Percentiles rank a stretch among this genome's conserved stretches.
phyloP scores from a whole-genome alignment of 92 coral and sea anemone species.

The Siderastrea siderea region DNA sequence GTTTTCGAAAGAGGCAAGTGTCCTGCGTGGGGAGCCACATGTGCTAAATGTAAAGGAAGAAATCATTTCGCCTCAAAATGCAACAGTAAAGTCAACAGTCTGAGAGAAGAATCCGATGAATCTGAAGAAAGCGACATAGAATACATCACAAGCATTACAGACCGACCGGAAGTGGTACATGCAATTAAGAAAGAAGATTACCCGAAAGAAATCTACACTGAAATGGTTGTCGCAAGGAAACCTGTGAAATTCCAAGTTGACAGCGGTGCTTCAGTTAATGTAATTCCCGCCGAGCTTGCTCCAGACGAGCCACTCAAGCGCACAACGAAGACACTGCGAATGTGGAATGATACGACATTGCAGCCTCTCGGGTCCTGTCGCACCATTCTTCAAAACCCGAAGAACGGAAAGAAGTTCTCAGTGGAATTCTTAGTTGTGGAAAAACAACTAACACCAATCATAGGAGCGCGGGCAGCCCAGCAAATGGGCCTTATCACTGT shows the following conservation, averaged over 20 bases:
- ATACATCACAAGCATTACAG: neutral
- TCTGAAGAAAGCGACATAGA: conserved; percentile 11
- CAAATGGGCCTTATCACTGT: conserved; percentile 49
- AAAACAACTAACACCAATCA: conserved; percentile 26
- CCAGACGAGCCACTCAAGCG: neutral
- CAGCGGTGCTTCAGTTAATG: conserved; percentile 31
- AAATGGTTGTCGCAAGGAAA: conserved; percentile 10
- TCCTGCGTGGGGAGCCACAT: too few species aligned
- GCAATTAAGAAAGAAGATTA: conserved; percentile 7
- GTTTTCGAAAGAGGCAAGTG: too few species aligned
- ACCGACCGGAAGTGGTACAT: neutral
- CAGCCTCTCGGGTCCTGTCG: conserved; percentile 14
- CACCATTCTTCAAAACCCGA: neutral
- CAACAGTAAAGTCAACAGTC: neutral
- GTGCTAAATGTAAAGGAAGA: too few species aligned
- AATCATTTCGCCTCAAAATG: too few species aligned
- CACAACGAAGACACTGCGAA: neutral
- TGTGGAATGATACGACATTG: neutral
- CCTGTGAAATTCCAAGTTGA: conserved; percentile 22
- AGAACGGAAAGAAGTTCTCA: conserved; percentile 36
- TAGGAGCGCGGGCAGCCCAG: conserved; percentile 45
- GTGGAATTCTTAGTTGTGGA: conserved; percentile 19
- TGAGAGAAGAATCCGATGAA: conserved; percentile 5
- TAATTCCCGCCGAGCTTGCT: conserved; percentile 9
- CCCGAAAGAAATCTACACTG: conserved; percentile 21